Base-by-base conservation (phyloP, 2,888 invertebrate genomes). In the Rutpela maculata region DNA sequence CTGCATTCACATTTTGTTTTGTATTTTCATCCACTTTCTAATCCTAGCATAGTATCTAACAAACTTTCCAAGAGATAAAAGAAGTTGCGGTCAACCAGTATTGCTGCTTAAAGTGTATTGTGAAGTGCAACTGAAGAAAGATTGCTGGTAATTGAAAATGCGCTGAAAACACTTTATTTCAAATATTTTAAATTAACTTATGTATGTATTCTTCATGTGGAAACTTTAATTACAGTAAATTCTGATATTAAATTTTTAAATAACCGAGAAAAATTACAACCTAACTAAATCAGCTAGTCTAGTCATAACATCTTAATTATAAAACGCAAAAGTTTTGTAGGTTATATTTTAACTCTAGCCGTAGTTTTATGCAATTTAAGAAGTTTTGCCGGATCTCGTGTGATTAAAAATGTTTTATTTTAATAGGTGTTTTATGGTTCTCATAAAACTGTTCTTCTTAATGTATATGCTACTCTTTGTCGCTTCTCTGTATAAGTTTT, bases 401-500 rank as follows among this genome's bases (percentile, higher is more conserved):
- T 50, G 50, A n/a, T 50, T 50, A 50, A 50, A 50, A 50, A 50
- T 50, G 50, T 50, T 50, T 50, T 15, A 15, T 50, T 50, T 50
- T 50, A 50, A 50, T n/a, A 50, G 50, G 12, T 50, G n/a, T 50
- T 50, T 50, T 50, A 50, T 5, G 7, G 15, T 6, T n/a, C 50
- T 5, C 50, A 50, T 50, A 50, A 50, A 50, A 50, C n/a, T 50
- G n/a, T 50, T 50, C 15, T 1, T 6, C n/a, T 50, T 50, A 50
- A 2, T 50, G 50, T n/a, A 7, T 50, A 1, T 50, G 50, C n/a
- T 50, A 50, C n/a, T n/a, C 50, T 50, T 50, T 50, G 50, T n/a
- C 50, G 50, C n/a, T n/a, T 50, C n/a, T 50, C 15, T 50, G 2
- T 50, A n/a, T n/a, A n/a, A 50, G n/a, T 50, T 50, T n/a, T 50